Base-by-base conservation (phyloP, 2,888 invertebrate genomes). In the Troilus luridus region DNA sequence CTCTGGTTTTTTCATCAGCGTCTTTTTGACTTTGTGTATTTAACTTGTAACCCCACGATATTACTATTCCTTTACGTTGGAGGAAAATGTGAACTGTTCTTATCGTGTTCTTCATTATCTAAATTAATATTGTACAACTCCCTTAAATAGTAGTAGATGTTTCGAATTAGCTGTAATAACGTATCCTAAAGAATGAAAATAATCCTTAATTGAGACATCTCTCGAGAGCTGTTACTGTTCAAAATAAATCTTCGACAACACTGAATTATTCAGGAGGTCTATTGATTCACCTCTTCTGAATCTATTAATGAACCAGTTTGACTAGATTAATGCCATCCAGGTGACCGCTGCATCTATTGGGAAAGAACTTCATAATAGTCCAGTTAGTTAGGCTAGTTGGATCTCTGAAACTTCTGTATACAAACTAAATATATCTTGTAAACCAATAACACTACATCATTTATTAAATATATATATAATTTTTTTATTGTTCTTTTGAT, bases 251-350 rank as follows among this genome's bases (percentile, higher is more conserved):
- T 85, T 58, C 56, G 56, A 56, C 21, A 58, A 85, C 85, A 85
- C 85, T 85, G 85, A 85, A 85, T 85, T 17, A 85, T 85, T 85
- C 85, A 85, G n/a, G 12, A 85, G 85, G 56, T 54, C 85, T 85
- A 85, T 85, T 56, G 85, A 85, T 56, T 58, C 21, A 1, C 54
- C 85, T 85, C 56, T 85, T 56, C 54, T 58, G 85, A 58, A 85
- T 85, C 21, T 85, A 85, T 85, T 58, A 85, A 85, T 85, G 56
- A n/a, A 58, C 56, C 85, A 12, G 56, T 85, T 85, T 9, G 54
- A n/a, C 56, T 58, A 85, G 85, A 85, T 85, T 85, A 85, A 77
- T 77, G 72, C 10, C 27, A 1, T 7, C 17, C 1, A 41, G 72
- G 27, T 41, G 41, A 77, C 17, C 9, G 72, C 6, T 9, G 24